A percentile compares a stretch with the other conserved stretches of the same genome.
phyloP scores from a whole-genome alignment of 2,797 vertebrate species.

The Melanotaenia trifasciata region DNA sequence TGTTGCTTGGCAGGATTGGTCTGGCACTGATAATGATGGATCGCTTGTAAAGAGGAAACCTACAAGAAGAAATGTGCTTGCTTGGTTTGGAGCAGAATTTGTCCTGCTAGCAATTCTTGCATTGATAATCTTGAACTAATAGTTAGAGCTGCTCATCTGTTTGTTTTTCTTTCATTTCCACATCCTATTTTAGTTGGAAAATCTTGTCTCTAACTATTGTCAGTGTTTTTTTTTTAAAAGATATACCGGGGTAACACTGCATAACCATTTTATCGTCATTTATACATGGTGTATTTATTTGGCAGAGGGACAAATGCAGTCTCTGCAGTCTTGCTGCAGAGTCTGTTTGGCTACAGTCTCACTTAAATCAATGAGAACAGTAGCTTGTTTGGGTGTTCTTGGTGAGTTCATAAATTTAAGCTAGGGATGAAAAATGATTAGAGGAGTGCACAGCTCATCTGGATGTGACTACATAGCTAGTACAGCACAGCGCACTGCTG shows the following conservation, averaged over 20 bases:
- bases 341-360: constrained; percentile 6
- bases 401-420: constrained; percentile 22
- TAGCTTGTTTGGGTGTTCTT: constrained; percentile 25
- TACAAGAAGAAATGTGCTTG: constrained; percentile 37
- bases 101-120: constrained; percentile 23
- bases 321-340: constrained; percentile 8
- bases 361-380: constrained; percentile 30
- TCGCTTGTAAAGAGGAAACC: constrained; percentile 46
- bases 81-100: constrained; percentile 34
- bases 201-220: neutral
- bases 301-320: neutral
- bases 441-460: constrained; percentile 21
- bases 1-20: constrained; percentile 61
- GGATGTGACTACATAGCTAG: constrained; percentile 13
- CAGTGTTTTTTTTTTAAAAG: neutral
- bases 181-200: neutral
- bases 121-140: constrained; percentile 6
- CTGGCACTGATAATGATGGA: constrained; percentile 67
- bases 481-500: neutral
- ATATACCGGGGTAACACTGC: neutral
- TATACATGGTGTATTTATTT: neutral
- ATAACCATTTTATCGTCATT: neutral
- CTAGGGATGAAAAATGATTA: constrained; percentile 5
- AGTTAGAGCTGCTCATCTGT: constrained; percentile 11
- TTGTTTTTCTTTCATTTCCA: constrained; percentile 2